phyloP scores from a whole-genome alignment of 2,888 invertebrate genomes.

The Sipha maydis region DNA sequence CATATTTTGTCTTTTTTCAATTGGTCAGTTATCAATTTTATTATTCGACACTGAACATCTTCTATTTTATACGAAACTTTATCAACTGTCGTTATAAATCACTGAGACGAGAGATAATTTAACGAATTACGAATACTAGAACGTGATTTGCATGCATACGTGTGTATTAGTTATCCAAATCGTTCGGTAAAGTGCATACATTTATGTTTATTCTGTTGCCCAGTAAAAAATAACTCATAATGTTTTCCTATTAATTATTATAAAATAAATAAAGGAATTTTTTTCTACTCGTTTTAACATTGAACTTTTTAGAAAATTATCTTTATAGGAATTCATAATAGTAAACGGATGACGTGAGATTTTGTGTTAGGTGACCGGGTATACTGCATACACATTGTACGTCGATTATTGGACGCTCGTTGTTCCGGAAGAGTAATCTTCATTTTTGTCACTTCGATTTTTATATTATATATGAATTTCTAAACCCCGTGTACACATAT shows the following conservation, averaged over 20 bases:
- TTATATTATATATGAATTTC: slow-evolving; percentile 6
- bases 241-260: background rate
- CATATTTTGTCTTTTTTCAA: too few species aligned
- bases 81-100: too few species aligned
- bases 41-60: too few species aligned
- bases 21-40: too few species aligned
- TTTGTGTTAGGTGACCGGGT: slow-evolving; percentile 36
- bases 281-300: background rate
- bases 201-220: background rate
- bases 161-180: too few species aligned
- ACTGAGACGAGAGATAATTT: background rate
- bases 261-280: background rate
- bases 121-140: background rate
- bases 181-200: too few species aligned
- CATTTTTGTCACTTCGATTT: background rate
- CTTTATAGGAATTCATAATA: background rate
- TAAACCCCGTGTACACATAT: background rate
- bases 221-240: background rate
- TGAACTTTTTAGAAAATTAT: background rate
- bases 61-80: too few species aligned
- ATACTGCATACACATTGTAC: background rate
- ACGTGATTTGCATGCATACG: background rate
- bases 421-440: slow-evolving; percentile 41
- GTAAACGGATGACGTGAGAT: slow-evolving; percentile 38
- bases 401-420: slow-evolving; percentile 41